Conservation (phyloP, 2,113 vertebrate genomes). For the Caranx ignobilis region DNA sequence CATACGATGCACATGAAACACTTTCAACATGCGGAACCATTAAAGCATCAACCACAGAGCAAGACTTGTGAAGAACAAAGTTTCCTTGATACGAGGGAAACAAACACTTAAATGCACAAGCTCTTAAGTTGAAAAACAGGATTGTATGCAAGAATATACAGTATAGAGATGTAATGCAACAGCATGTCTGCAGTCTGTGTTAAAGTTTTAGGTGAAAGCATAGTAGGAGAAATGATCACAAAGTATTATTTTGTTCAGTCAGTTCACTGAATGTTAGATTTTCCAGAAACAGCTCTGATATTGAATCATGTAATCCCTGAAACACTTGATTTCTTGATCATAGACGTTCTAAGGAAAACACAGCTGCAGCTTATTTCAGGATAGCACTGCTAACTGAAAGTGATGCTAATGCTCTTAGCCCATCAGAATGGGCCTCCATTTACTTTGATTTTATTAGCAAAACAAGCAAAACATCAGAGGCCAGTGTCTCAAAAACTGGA, state of each 20-base stretch:
- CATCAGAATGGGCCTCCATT: too few species aligned
- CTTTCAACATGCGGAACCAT: background rate
- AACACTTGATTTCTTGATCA: too few species aligned
- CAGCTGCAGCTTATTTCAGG: too few species aligned
- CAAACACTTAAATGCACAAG: background rate
- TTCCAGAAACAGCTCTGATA: too few species aligned
- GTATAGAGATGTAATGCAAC: background rate
- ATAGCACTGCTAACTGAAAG: background rate
- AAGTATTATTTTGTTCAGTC: background rate
- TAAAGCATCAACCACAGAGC: background rate
- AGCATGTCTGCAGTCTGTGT: background rate
- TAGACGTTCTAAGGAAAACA: too few species aligned
- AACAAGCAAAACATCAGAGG: too few species aligned
- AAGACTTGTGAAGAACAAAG: background rate
- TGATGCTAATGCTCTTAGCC: background rate
- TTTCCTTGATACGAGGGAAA: background rate
- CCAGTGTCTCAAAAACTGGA: background rate
- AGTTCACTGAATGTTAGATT: too few species aligned
- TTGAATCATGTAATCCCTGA: too few species aligned
- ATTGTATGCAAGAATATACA: background rate
- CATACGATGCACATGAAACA: background rate
- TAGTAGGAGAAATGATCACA: background rate
- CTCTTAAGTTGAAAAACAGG: background rate
- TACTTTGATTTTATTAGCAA: too few species aligned
- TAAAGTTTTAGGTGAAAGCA: background rate